Percentiles rank a stretch among this genome's conserved stretches.
phyloP scores from a whole-genome alignment of 2,797 vertebrate genomes.

The Eutrigla gurnardus region DNA sequence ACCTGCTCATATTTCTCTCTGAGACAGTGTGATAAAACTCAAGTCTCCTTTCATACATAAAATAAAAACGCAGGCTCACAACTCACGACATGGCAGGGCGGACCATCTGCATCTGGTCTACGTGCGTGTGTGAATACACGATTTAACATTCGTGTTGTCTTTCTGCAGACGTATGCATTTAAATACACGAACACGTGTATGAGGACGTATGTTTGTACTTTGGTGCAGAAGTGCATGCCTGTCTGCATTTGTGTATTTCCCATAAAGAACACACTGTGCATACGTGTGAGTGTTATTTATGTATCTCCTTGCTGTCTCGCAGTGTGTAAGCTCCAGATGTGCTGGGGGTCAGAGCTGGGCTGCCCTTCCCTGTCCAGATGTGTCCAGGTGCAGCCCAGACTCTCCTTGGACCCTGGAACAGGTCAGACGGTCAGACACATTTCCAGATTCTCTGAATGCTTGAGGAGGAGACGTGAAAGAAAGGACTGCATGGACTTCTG shows the following conservation, averaged over 20 bases:
- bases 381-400: constrained; percentile 63
- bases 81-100: constrained; percentile 57
- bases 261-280: constrained; percentile 54
- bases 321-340: constrained; percentile 76
- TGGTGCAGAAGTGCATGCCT: constrained; percentile 31
- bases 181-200: constrained; percentile 12
- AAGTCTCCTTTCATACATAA: constrained; percentile 66
- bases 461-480: constrained; percentile 16
- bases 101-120: constrained; percentile 49
- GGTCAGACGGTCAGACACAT: constrained; percentile 29
- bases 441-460: constrained; percentile 19
- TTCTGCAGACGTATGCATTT: constrained; percentile 20
- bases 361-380: constrained; percentile 63
- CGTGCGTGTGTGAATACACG: constrained; percentile 5
- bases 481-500: background rate
- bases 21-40: constrained; percentile 69
- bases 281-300: constrained; percentile 74
- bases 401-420: constrained; percentile 36
- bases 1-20: constrained; percentile 72
- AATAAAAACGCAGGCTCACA: constrained; percentile 67
- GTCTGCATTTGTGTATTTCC: constrained; percentile 57
- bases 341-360: constrained; percentile 59
- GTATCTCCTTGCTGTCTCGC: constrained; percentile 52
- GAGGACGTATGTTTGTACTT: constrained; percentile 34
- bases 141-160: constrained; percentile 34